A percentile compares a stretch with the other conserved stretches of the same genome.
phyloP scores from a whole-genome alignment of 2,888 invertebrate genomes.

The Tetanocera ferruginea region DNA sequence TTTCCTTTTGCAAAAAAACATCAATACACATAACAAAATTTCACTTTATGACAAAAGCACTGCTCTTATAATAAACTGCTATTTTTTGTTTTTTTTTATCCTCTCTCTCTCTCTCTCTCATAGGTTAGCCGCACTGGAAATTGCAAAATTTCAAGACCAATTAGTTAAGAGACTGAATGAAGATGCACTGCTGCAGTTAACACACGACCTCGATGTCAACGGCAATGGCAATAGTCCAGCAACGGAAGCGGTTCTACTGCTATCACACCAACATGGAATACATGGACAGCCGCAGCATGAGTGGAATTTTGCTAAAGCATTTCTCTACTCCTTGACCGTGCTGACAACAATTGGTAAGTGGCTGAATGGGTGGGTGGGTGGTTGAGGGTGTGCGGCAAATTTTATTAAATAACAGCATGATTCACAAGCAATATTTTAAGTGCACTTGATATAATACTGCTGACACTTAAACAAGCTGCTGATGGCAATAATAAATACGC shows the following conservation, averaged over 20 bases:
- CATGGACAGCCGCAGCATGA: slow-evolving; percentile 73
- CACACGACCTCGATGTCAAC: slow-evolving; percentile 69
- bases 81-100: background rate
- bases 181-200: slow-evolving; percentile 79
- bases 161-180: slow-evolving; percentile 83
- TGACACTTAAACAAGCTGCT: background rate
- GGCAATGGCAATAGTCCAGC: slow-evolving; percentile 63
- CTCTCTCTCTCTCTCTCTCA: slow-evolving; percentile 21
- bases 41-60: background rate
- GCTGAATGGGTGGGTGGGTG: slow-evolving; percentile 6
- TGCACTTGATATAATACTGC: slow-evolving; percentile 26
- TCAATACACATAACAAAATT: background rate
- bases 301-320: slow-evolving; percentile 91
- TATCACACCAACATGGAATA: slow-evolving; percentile 61
- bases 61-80: background rate
- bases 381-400: background rate
- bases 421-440: background rate
- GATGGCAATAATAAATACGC: slow-evolving; percentile 46
- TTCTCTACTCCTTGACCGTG: slow-evolving; percentile 94
- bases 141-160: slow-evolving; percentile 84
- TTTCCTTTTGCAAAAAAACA: background rate
- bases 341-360: slow-evolving; percentile 90
- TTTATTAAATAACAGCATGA: background rate
- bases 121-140: slow-evolving; percentile 70
- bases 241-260: slow-evolving; percentile 68